Percentiles rank a stretch among this genome's conserved stretches.
Evolutionary conservation across 2,113 vertebrate genomes (phyloP).

Genomic region (Percopsis transmontana): DNA sequence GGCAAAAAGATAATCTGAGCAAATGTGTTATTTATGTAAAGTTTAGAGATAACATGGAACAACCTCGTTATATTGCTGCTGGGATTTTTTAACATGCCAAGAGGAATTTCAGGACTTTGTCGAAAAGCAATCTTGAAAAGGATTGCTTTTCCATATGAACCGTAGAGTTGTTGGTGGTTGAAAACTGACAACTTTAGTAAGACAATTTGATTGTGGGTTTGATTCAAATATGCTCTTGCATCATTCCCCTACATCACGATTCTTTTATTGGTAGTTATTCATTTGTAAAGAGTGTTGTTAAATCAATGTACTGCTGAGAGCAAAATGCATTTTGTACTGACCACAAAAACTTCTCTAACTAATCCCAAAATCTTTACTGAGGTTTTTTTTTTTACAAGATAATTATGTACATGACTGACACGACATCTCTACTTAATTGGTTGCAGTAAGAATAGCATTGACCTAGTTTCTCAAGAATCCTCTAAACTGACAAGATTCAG

Average conservation of each 20-base stretch:
- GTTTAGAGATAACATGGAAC: slow-evolving; percentile 22
- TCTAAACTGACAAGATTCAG: slow-evolving; percentile 33
- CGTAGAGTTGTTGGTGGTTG: slow-evolving; percentile 46
- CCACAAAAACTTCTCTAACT: neutral
- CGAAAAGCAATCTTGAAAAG: slow-evolving; percentile 33
- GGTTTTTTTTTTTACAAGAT: neutral
- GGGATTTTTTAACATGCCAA: neutral
- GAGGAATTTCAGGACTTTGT: slow-evolving; percentile 9
- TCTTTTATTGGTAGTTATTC: slow-evolving; percentile 31
- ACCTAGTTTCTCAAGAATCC: slow-evolving; percentile 44
- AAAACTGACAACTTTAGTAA: slow-evolving; percentile 45
- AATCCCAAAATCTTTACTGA: neutral
- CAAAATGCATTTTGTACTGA: slow-evolving; percentile 5
- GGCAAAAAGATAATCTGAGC: slow-evolving; percentile 17
- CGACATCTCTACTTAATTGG: slow-evolving; percentile 20
- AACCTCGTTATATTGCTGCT: slow-evolving; percentile 17
- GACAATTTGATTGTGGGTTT: slow-evolving; percentile 44
- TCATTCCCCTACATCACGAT: slow-evolving; percentile 35
- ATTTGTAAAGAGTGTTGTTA: slow-evolving; percentile 23
- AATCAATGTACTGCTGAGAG: slow-evolving; percentile 32
- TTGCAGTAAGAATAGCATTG: slow-evolving; percentile 21
- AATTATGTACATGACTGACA: neutral
- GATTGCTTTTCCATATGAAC: slow-evolving; percentile 7
- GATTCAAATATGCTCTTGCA: slow-evolving; percentile 43
- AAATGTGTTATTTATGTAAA: neutral